Percentiles rank a stretch among this genome's conserved stretches.
Conservation (phyloP, 2,888 invertebrate genomes). For the Phyllotreta cruciferae region DNA sequence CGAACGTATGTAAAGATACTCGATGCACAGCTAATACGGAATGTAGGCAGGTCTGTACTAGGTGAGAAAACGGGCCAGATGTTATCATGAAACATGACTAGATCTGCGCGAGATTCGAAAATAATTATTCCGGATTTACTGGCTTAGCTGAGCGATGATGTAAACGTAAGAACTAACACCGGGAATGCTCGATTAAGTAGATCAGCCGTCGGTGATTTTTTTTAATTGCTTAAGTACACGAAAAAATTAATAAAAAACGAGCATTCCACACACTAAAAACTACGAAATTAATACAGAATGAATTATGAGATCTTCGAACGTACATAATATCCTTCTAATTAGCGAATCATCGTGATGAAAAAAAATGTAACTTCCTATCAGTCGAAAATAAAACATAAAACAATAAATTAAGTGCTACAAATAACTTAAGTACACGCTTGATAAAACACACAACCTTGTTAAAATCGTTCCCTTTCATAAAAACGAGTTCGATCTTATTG, state of each 20-base stretch:
- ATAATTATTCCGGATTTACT: constrained; percentile 49
- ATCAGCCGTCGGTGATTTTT: constrained; percentile 15
- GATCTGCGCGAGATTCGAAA: constrained; percentile 50
- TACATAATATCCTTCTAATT: constrained; percentile 46
- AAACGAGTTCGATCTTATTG: constrained; percentile 44
- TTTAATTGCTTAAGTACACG: neutral
- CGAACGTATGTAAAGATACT: constrained; percentile 45
- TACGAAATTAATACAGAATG: constrained; percentile 34
- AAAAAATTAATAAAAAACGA: neutral
- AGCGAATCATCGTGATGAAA: constrained; percentile 41
- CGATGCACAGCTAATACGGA: constrained; percentile 58
- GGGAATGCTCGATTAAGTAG: constrained; percentile 14
- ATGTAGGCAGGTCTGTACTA: constrained; percentile 56
- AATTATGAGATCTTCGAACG: constrained; percentile 49
- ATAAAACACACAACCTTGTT: constrained; percentile 45
- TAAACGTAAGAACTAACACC: too few relatives aligned
- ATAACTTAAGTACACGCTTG: constrained; percentile 50
- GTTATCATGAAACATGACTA: constrained; percentile 49
- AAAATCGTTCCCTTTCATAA: constrained; percentile 39
- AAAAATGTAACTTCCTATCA: constrained; percentile 46
- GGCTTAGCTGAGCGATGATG: constrained; percentile 46
- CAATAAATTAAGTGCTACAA: constrained; percentile 42
- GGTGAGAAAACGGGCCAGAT: constrained; percentile 19
- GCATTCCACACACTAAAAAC: constrained; percentile 9
- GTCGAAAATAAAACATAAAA: constrained; percentile 41